Base-by-base conservation (phyloP, 2,797 vertebrate genomes). In the Enteromius unitaeniatus region DNA sequence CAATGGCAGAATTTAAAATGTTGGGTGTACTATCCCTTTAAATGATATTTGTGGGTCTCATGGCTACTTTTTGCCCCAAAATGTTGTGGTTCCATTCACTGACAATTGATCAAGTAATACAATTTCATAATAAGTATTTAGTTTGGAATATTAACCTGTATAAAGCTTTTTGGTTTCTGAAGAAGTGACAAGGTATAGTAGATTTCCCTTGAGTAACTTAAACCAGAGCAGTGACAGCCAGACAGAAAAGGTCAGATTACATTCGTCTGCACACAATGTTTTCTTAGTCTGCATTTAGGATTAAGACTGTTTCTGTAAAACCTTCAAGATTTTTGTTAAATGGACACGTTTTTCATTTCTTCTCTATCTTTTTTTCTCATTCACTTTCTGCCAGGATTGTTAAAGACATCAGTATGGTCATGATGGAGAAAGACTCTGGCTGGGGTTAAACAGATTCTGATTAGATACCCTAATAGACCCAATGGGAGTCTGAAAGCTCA, bases 321-420 rank as follows among this genome's bases (percentile, higher is more conserved):
- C 2, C 62, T 42, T 79, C 11, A 62, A 55, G 47, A 55, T 77
- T 81, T 87, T 80, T 90, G 85, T 82, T 90, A 65, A 60, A 70
- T 58, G 42, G 17, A 26, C 14, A 49, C 76, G 37, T 84, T 60
- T 62, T 84, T 88, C n/a, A 49, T 89, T 87, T 86, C 42, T 45
- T 89, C 88, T 86, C 42, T 45, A 37, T 69, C 68, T 86, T 73
- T n/a, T 2, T 84, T 82, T 49, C 74, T 88, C 70, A 85, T 79
- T 75, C 75, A 87, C 42, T 88, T 49, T 79, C 79, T 82, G 75
- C 88, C 45, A 86, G 42, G 73, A 89, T 86, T 85, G 89, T 84
- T 84, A 64, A 84, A 79, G 85, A 89, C 86, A 91, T 90, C 75
- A 81, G 83, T 86, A 85, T 88, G 87, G 85, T 87, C 87, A 70